Evolutionary conservation across 2,888 invertebrate species (phyloP), one percentile per base, ranked within the genome.

Genomic region (Diadegma fenestrale): DNA sequence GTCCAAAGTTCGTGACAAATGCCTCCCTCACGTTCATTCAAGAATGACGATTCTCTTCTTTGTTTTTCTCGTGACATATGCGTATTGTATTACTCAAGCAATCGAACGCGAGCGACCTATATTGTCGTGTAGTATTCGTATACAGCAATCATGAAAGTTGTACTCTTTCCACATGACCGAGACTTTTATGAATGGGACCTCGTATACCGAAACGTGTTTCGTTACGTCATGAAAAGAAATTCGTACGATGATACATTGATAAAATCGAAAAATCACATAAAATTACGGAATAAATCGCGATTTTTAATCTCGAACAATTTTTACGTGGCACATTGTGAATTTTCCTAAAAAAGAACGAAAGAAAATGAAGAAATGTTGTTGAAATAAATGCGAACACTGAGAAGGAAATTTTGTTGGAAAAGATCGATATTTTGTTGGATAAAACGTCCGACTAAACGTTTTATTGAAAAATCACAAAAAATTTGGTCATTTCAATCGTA

Each of bases 171-270:
- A 37, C 61, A 41, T 58, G 14, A 30, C 19, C 8, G 33, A 37
- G 69, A 69, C 26, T 72, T 76, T 84, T 64, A 84, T 72, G 83
- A 84, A 84, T 84, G 69, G 71, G 69, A 81, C 43, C 37, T n/a
- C 12, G 61, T 33, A 33, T 33, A 33, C 54, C n/a, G n/a, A n/a
- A 30, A 61, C 19, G 33, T 43, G 48, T 30, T 30, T 63, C 43
- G 75, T 14, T 54, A 26, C 64, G 64, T 78, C 30, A 33, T 22
- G 30, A 3, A 8, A 64, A 41, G 30, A 26, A 10, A 14, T 71
- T 54, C 37, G 7, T 37, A 37, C 37, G 37, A 7, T 0, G 0
- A 37, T 5, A 37, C 0, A 4, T 37, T 37, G 37, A 37, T 37
- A 30, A 30, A 30, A 30, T 30, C 30, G 30, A 30, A 2, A 30